phyloP scores from a whole-genome alignment of 1,140 invertebrate genomes.

The Magallana angulata region DNA sequence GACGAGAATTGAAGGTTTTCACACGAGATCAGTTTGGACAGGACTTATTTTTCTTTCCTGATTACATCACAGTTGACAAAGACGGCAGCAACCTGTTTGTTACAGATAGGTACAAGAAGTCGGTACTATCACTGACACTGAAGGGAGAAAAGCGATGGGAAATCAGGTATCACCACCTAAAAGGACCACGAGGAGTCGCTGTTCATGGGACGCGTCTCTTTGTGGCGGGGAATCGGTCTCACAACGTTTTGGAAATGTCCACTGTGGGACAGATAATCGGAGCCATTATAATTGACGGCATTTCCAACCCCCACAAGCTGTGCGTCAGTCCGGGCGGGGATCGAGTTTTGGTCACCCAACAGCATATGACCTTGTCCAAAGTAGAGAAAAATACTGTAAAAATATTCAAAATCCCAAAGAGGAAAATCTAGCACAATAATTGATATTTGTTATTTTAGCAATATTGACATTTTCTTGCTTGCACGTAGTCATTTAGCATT shows the following conservation, averaged over 20 bases:
- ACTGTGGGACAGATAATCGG: conserved; percentile 58
- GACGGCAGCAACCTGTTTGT: conserved; percentile 57
- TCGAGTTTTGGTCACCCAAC: conserved; percentile 58
- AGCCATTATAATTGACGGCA: conserved; percentile 53
- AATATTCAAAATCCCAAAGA: conserved; percentile 53
- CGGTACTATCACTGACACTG: conserved; percentile 55
- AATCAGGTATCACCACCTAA: conserved; percentile 50
- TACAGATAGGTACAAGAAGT: conserved; percentile 61
- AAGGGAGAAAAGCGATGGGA: conserved; percentile 61
- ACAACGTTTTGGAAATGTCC: conserved; percentile 53
- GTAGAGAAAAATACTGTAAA: conserved; percentile 61
- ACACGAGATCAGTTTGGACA: conserved; percentile 55
- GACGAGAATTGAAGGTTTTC: conserved; percentile 54
- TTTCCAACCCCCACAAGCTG: conserved; percentile 56
- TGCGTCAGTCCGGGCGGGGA: conserved; percentile 53
- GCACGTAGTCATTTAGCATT: too few relatives aligned
- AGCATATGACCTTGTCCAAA: conserved; percentile 56
- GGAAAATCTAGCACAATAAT: not conserved
- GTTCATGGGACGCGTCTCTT: conserved; percentile 54
- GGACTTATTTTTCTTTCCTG: conserved; percentile 61
- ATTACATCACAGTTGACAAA: conserved; percentile 60
- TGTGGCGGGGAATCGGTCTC: conserved; percentile 60
- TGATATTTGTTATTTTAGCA: too few relatives aligned
- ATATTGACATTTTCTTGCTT: too few relatives aligned
- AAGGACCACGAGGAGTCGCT: conserved; percentile 57